Conservation (phyloP, 2,113 vertebrate genomes). For the Atrichornis clamosus region DNA sequence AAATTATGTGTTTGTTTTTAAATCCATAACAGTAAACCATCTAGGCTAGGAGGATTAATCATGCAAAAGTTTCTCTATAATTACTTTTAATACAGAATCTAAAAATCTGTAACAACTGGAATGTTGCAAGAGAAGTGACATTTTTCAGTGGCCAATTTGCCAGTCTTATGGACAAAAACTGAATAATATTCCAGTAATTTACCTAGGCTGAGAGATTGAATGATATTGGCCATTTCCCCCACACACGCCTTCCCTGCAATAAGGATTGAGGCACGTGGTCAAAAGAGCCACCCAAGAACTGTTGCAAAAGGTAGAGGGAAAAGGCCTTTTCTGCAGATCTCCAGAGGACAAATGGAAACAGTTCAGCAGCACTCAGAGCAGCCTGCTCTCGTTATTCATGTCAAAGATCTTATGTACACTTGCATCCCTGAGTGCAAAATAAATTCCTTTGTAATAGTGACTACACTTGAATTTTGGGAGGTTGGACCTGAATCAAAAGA, state of each 20-base stretch:
- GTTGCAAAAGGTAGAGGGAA: background rate
- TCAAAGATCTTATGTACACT: background rate
- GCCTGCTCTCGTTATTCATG: background rate
- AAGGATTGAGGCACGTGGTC: background rate
- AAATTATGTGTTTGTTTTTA: background rate
- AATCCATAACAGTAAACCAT: background rate
- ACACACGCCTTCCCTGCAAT: background rate
- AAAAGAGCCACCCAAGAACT: background rate
- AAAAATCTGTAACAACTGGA: background rate
- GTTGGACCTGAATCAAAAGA: background rate
- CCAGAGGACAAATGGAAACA: background rate
- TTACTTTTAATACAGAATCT: background rate
- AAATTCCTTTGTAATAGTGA: background rate
- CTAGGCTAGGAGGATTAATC: background rate
- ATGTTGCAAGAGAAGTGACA: background rate
- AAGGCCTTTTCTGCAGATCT: background rate
- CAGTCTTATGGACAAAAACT: background rate
- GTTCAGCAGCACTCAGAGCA: background rate
- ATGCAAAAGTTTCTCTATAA: background rate
- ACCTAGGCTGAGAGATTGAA: background rate
- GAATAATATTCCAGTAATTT: background rate
- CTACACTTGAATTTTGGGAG: background rate
- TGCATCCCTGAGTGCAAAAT: background rate
- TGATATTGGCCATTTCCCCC: rapidly evolving
- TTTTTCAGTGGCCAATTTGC: background rate